These are phyloP conservation scores for Brachionus rotundiformis DNA, from an alignment of 1,140 invertebrate species.

Conservation along the genomic window DNA sequence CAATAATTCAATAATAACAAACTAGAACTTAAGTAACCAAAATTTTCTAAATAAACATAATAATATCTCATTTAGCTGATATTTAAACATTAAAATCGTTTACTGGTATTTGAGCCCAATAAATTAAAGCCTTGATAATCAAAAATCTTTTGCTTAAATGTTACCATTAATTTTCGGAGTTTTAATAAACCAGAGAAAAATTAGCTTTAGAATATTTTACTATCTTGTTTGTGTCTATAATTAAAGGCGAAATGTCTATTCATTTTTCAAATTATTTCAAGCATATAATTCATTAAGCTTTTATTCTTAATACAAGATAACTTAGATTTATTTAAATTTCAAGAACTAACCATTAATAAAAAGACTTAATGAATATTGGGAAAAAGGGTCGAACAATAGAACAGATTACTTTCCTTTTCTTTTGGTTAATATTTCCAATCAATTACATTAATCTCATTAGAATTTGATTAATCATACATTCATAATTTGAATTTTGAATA, in stretches of 20 bases:
- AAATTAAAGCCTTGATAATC: background rate
- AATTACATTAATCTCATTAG: constrained; percentile 15
- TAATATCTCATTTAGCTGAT: no score
- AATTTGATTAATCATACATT: constrained; percentile 35
- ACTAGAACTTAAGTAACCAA: no score
- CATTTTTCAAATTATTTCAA: constrained; percentile 2
- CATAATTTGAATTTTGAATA: constrained; percentile 33
- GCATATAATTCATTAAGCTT: constrained; percentile 2
- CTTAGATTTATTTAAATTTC: background rate
- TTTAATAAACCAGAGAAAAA: background rate
- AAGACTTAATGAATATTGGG: constrained; percentile 10
- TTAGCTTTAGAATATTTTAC: background rate
- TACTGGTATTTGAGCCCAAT: background rate
- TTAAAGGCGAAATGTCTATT: constrained; percentile 10
- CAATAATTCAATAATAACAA: background rate
- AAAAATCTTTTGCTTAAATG: background rate
- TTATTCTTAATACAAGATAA: background rate
- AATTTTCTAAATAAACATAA: no score
- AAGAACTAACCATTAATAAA: constrained; percentile 24
- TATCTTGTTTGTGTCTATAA: background rate
- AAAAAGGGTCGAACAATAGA: constrained; percentile 7
- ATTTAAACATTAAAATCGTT: background rate
- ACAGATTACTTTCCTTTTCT: constrained; percentile 31
- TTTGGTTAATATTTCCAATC: constrained; percentile 31
- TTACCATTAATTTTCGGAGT: background rate